Base-by-base conservation (phyloP, 2,797 vertebrate species). In the Microtus obscurus region DNA sequence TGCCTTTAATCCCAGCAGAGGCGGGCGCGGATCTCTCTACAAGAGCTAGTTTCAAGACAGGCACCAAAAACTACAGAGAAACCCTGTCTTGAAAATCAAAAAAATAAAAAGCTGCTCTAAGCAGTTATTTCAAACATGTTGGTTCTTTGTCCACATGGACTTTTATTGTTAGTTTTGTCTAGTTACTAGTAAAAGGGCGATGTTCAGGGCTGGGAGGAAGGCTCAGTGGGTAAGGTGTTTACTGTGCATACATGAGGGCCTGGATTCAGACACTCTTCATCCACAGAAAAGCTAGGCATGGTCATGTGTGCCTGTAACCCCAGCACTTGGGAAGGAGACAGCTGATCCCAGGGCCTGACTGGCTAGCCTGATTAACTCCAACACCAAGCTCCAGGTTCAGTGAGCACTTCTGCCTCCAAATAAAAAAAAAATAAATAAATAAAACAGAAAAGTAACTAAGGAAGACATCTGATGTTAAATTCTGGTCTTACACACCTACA, bases 111-210 rank as follows among this genome's bases (percentile, higher is more conserved):
- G 34, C 34, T 43, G 88, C 23, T 86, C 65, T 48, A 90, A 86
- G 34, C 21, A 96, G 91, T 51, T 31, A 34, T 90, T 67, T 90
- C 19, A 91, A 82, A 56, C 29, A 81, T 43, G 43, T 90, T 96
- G 76, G 31, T 74, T 95, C 91, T 94, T 82, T 43, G 27, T 83
- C 43, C 80, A 81, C 90, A 88, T 86, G 40, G 40, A 1, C 43
- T 63, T 17, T 61, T 48, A 10, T 73, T 76, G 74, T 31, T 77
- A 48, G 25, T 77, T 37, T 80, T 37, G 51, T 19, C 78, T 91
- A 93, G 8, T 86, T 92, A 90, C 79, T 17, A 65, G 61, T 11
- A 91, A 97, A 76, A 74, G 43, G 87, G 63, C 85, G 19, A 69
- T 85, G 43, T 37, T 87, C 48, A 37, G 83, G 34, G 67, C 48